Base-by-base conservation (phyloP, 2,888 invertebrate genomes). In the Metacarcinus magister region DNA sequence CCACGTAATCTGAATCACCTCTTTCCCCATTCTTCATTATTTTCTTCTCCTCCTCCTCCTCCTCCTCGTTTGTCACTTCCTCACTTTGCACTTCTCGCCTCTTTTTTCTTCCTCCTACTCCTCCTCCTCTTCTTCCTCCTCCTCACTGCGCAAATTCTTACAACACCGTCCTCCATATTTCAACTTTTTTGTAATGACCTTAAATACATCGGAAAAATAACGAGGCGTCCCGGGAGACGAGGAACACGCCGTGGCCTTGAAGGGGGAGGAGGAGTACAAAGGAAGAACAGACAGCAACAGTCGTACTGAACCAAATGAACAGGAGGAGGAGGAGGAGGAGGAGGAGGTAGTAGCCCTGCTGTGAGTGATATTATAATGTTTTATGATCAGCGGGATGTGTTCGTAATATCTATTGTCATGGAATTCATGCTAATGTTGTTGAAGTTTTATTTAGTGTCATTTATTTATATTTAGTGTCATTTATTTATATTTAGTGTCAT, bases 321-420 rank as follows among this genome's bases (percentile, higher is more conserved):
- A 75, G 75, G 82, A 82, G 8, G 82, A 82, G 82, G 82, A 82
- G 32, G 82, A 82, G 32, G 82, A 82, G 32, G 82, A 82, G 23
- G 67, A 82, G 32, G 82, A 82, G 82, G 82, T 19, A 67, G 67
- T 5, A 67, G n/a, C 67, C 5, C 23, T 67, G 67, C 23, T 1
- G 67, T 1, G 67, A 5, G 67, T 54, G 67, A 67, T 67, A n/a
- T 82, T 82, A 32, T 67, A n/a, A 5, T 67, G 23, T 23, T n/a
- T 67, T 67, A 23, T 67, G 19, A 67, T 19, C 67, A 67, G 23
- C 23, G 67, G 19, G 23, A 16, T 16, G 23, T 67, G 4, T 23
- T 67, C n/a, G 67, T 67, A 23, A 67, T 67, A n/a, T 67, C 23
- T 16, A 67, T 67, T 67, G 67, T 23, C 67, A 19, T 16, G 67